phyloP scores from a whole-genome alignment of 2,113 vertebrate species.

The Anarrhichthys ocellatus region DNA sequence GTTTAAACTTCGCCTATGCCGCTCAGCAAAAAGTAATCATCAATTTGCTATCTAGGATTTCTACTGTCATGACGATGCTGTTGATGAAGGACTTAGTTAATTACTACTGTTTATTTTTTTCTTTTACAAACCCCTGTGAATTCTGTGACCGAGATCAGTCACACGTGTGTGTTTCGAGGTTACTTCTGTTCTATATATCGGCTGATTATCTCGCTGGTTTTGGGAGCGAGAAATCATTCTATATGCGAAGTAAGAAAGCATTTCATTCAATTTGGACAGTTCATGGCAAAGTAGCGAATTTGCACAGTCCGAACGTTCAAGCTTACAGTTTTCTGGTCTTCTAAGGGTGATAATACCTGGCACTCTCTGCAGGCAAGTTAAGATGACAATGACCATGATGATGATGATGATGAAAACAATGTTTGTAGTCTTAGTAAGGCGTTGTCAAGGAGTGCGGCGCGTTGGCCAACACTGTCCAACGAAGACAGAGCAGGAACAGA shows the following conservation, averaged over 20 bases:
- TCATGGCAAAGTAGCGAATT: conserved; percentile 82
- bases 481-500: conserved; percentile 47
- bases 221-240: conserved; percentile 80
- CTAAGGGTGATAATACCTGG: conserved; percentile 75
- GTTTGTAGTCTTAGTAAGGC: conserved; percentile 74
- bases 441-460: conserved; percentile 68
- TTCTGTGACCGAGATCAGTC: conserved; percentile 79
- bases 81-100: conserved; percentile 67
- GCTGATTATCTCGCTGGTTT: conserved; percentile 83
- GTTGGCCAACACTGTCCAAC: conserved; percentile 56
- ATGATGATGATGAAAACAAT: conserved; percentile 62
- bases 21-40: conserved; percentile 83
- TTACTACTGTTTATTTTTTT: conserved; percentile 58
- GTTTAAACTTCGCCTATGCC: conserved; percentile 82
- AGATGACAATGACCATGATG: conserved; percentile 76
- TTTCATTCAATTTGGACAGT: conserved; percentile 85
- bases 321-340: conserved; percentile 88
- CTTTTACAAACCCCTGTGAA: conserved; percentile 83
- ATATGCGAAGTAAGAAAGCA: conserved; percentile 83
- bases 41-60: conserved; percentile 65
- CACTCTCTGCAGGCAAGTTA: conserved; percentile 80
- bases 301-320: conserved; percentile 80
- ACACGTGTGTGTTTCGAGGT: conserved; percentile 78
- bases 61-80: conserved; percentile 70
- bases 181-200: conserved; percentile 82